Conservation (phyloP, 2,797 vertebrate species). For the Threskiornis aethiopicus region DNA sequence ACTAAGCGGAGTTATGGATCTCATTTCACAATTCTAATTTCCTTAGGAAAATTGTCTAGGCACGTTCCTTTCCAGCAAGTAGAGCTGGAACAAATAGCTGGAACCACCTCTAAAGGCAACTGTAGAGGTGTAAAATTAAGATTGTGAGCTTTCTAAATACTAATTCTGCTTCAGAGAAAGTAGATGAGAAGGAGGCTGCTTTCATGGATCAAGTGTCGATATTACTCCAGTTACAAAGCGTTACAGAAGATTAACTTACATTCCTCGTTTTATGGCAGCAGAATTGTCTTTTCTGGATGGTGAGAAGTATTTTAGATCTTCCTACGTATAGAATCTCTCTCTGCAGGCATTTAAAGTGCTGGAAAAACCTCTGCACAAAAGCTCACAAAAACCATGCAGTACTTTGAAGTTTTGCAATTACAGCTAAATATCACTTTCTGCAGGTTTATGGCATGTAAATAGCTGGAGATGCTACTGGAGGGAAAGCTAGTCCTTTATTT, state of each 20-base stretch:
- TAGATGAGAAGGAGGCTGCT: background rate
- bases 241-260: background rate
- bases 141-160: background rate
- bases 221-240: background rate
- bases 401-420: slow-evolving; percentile 17
- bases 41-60: background rate
- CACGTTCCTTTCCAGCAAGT: background rate
- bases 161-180: background rate
- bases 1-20: background rate
- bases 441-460: background rate
- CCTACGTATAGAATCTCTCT: background rate
- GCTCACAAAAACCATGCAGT: background rate
- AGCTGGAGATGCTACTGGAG: background rate
- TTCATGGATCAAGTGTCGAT: background rate
- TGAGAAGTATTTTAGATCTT: background rate
- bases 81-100: background rate
- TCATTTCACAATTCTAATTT: background rate
- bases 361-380: background rate
- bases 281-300: background rate
- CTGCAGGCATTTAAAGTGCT: background rate
- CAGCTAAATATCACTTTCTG: background rate
- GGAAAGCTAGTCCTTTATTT: background rate
- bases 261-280: background rate
- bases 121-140: background rate
- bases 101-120: background rate